Conservation (phyloP, 2,797 vertebrate genomes). For the Arctocebus calabarensis region DNA sequence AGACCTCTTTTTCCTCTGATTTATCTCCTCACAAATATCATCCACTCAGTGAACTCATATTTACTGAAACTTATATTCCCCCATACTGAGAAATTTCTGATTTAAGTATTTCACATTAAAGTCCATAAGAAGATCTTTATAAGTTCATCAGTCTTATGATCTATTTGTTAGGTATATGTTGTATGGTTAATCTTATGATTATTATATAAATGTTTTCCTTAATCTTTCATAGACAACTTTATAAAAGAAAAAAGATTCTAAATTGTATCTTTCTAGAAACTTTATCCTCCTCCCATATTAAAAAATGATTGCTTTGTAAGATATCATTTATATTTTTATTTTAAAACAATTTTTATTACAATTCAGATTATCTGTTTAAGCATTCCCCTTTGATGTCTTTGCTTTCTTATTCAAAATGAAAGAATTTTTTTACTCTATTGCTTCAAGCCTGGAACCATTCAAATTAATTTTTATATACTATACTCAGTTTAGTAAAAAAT, state of each 20-base stretch:
- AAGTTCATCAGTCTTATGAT: not conserved
- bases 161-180: not conserved
- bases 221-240: not conserved
- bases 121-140: not conserved
- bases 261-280: not conserved
- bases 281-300: conserved; percentile 37
- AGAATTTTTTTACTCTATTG: conserved; percentile 63
- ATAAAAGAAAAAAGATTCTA: conserved; percentile 1
- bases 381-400: conserved; percentile 63
- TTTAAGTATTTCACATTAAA: not conserved
- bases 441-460: conserved; percentile 81
- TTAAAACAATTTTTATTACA: conserved; percentile 60
- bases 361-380: conserved; percentile 56
- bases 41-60: not conserved
- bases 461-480: conserved; percentile 85
- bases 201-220: not conserved
- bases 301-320: conserved; percentile 21
- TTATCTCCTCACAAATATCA: not conserved
- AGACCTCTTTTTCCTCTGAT: not conserved
- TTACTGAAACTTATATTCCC: not conserved
- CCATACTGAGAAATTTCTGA: not conserved
- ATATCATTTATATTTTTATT: conserved; percentile 40
- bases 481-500: conserved; percentile 87
- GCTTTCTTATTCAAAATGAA: conserved; percentile 63
- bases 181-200: not conserved